phyloP scores from a whole-genome alignment of 2,888 invertebrate genomes.

The Lamellibrachia satsuma region DNA sequence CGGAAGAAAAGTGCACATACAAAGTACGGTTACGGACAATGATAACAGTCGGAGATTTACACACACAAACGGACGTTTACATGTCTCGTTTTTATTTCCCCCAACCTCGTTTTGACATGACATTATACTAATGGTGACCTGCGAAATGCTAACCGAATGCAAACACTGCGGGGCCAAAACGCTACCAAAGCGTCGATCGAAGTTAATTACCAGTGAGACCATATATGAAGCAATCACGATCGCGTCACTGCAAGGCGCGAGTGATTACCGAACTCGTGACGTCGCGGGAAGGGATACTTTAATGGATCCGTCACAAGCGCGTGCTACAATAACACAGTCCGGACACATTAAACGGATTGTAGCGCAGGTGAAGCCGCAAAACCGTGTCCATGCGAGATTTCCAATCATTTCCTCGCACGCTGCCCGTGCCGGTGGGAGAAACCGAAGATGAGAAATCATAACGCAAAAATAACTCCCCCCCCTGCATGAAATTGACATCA shows the following conservation, averaged over 20 bases:
- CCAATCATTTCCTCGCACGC: not conserved
- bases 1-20: not conserved
- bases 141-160: not conserved
- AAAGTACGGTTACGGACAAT: not conserved
- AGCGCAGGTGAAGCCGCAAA: not conserved
- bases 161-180: not conserved
- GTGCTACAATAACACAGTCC: constrained; percentile 28
- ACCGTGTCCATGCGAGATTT: not conserved
- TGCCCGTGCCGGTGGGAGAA: not conserved
- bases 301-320: constrained; percentile 30
- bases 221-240: not conserved
- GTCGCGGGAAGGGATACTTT: constrained; percentile 31
- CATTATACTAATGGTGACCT: too few species aligned
- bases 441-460: not conserved
- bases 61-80: too few species aligned
- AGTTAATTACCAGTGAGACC: not conserved
- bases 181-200: not conserved
- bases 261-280: not conserved
- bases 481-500: constrained; percentile 17
- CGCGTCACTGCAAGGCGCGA: not conserved
- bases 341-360: constrained; percentile 18
- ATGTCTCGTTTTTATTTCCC: too few species aligned
- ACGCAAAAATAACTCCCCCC: not conserved
- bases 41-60: not conserved
- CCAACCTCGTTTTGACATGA: too few species aligned